A percentile compares a stretch with the other conserved stretches of the same genome.
These are phyloP conservation scores for Centropus unirufus DNA, from an alignment of 2,113 vertebrate genomes.

Conservation along the genomic window DNA sequence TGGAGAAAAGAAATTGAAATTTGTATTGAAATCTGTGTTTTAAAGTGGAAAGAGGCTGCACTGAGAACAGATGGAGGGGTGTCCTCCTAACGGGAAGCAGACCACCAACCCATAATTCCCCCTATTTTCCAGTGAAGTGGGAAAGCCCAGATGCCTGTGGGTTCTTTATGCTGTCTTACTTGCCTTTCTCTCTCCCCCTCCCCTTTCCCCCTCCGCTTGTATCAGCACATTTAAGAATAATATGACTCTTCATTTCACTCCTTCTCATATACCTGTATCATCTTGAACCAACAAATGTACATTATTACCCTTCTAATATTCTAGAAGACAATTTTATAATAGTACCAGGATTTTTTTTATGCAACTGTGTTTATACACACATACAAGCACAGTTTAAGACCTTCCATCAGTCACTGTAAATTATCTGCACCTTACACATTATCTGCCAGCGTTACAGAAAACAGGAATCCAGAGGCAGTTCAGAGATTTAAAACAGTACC, in stretches of 20 bases:
- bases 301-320: neutral
- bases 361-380: neutral
- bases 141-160: conserved; percentile 79
- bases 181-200: conserved; percentile 48
- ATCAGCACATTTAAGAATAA: conserved; percentile 66
- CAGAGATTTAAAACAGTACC: neutral
- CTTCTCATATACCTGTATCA: conserved; percentile 16
- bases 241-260: conserved; percentile 62
- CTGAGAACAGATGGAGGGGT: conserved; percentile 83
- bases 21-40: conserved; percentile 77
- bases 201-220: neutral
- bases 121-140: conserved; percentile 81
- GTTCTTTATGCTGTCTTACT: conserved; percentile 80
- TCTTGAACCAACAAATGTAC: conserved; percentile 4
- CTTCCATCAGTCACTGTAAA: neutral
- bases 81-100: conserved; percentile 72
- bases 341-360: neutral
- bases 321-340: neutral
- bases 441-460: neutral
- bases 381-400: neutral
- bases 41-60: conserved; percentile 74
- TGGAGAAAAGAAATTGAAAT: conserved; percentile 70
- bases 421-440: neutral
- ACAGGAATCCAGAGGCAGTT: neutral
- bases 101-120: conserved; percentile 80